Conservation (phyloP, 2,113 vertebrate species). For the Caretta caretta region DNA sequence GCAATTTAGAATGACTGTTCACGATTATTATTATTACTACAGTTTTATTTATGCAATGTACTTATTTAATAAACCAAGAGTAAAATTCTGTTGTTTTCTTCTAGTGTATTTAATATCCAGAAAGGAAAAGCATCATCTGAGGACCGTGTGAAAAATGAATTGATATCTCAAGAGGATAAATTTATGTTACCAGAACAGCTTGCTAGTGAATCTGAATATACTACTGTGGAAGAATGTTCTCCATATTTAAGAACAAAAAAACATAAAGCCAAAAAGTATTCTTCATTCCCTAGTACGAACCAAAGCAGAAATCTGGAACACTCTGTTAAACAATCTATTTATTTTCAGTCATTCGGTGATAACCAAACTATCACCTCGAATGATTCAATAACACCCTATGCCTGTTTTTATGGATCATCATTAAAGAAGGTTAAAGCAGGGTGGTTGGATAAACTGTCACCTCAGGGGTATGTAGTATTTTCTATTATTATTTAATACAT, state of each 20-base stretch:
- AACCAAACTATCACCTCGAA: not conserved
- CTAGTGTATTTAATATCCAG: conserved; percentile 60
- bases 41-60: not conserved
- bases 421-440: conserved; percentile 84
- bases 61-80: not conserved
- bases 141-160: conserved; percentile 65
- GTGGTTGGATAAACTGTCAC: conserved; percentile 97
- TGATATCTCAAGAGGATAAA: conserved; percentile 56
- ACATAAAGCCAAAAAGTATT: conserved; percentile 54
- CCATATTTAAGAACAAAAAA: conserved; percentile 65
- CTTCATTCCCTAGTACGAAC: not conserved
- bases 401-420: conserved; percentile 90
- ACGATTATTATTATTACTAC: not conserved
- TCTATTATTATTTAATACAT: not conserved
- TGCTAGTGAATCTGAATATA: conserved; percentile 82
- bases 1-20: not conserved
- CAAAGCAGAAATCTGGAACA: conserved; percentile 46
- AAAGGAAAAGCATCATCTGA: conserved; percentile 31
- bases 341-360: conserved; percentile 48
- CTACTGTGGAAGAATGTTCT: conserved; percentile 81
- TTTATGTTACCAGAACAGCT: conserved; percentile 37
- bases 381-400: conserved; percentile 90
- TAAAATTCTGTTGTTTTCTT: not conserved
- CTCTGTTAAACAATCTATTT: conserved; percentile 72
- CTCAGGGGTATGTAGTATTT: conserved; percentile 86